Percentiles rank a stretch among this genome's conserved stretches.
Conservation (phyloP, 1,140 invertebrate genomes). For the Aphelinus atriplicis region DNA sequence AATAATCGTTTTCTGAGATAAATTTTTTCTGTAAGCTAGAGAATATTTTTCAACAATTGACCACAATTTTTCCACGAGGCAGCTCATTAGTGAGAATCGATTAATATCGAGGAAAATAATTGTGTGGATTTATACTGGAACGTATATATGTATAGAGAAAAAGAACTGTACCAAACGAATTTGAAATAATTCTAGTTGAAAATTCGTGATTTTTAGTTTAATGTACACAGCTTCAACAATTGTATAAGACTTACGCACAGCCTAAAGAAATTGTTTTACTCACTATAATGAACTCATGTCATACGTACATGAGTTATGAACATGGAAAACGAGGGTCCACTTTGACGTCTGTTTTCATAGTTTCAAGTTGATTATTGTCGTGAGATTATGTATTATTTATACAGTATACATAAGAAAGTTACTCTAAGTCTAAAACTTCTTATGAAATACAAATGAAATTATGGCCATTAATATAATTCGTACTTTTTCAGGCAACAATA, state of each 20-base stretch:
- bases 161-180: too few species aligned
- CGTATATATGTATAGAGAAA: too few species aligned
- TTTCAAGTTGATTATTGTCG: background rate
- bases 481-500: slow-evolving; percentile 17
- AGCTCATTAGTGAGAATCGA: slow-evolving; percentile 14
- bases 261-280: slow-evolving; percentile 17
- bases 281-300: slow-evolving; percentile 3
- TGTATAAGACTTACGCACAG: slow-evolving; percentile 14
- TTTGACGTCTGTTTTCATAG: slow-evolving; percentile 27
- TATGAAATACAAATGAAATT: slow-evolving; percentile 27
- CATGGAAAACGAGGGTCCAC: slow-evolving; percentile 37
- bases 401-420: slow-evolving; percentile 14
- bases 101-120: too few species aligned
- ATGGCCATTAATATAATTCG: slow-evolving; percentile 11
- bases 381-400: slow-evolving; percentile 38
- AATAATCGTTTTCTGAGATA: slow-evolving; percentile 15
- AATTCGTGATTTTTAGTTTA: too few species aligned
- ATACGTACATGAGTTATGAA: slow-evolving; percentile 28
- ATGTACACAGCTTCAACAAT: too few species aligned
- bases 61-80: slow-evolving; percentile 5
- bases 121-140: too few species aligned
- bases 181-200: too few species aligned
- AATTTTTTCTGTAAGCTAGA: background rate
- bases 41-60: slow-evolving; percentile 22
- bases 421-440: slow-evolving; percentile 12